phyloP scores from a whole-genome alignment of 37 sponge, comb jelly and placozoan genomes.

The Theonella swinhoei region DNA sequence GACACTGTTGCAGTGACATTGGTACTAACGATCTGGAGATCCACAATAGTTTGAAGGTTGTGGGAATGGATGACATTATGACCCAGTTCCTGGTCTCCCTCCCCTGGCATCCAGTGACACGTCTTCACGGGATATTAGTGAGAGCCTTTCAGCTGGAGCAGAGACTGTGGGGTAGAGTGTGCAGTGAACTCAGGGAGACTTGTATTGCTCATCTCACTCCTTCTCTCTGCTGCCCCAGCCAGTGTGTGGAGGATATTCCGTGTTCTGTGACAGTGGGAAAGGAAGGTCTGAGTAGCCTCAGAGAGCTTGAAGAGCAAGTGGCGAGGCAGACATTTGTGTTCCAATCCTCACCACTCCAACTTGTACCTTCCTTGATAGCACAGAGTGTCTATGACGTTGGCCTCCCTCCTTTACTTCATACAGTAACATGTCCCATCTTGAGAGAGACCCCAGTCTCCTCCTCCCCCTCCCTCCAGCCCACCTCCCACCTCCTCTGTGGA shows the following conservation, averaged over 20 bases:
- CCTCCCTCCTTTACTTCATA: neutral
- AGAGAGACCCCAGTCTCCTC: constrained; percentile 2
- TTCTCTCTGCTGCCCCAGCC: neutral
- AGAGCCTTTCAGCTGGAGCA: neutral
- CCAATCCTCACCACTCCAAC: neutral
- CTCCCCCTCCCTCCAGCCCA: neutral
- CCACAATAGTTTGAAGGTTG: neutral
- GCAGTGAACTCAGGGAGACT: neutral
- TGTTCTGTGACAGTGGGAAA: no score
- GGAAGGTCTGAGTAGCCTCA: no score
- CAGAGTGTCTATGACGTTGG: neutral
- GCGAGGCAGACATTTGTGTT: neutral
- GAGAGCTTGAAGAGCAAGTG: constrained; percentile 1
- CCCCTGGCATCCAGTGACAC: constrained; percentile 43
- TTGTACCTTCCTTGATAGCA: neutral
- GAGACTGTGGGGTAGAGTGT: neutral
- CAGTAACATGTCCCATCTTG: constrained; percentile 4
- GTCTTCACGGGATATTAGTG: neutral
- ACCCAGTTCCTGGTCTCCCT: neutral
- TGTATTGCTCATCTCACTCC: neutral
- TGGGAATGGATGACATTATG: neutral
- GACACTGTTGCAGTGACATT: neutral
- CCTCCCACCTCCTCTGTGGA: constrained; percentile 23
- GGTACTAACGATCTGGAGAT: neutral
- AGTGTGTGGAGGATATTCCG: neutral